These are phyloP conservation scores for Phlogophora meticulosa DNA, from an alignment of 2,888 invertebrate species.

Conservation along the genomic window DNA sequence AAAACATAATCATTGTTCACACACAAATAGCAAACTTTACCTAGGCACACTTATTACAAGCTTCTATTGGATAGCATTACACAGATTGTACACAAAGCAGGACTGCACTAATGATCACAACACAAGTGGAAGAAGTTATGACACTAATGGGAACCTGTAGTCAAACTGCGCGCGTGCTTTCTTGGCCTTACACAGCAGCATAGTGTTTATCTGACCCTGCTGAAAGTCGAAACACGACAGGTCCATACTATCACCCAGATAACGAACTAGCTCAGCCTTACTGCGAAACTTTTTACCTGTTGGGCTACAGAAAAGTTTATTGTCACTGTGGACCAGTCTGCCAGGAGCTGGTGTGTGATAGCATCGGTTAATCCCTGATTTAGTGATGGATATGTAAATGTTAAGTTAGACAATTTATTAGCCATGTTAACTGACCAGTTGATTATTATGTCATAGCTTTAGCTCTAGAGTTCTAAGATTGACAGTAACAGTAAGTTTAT, in stretches of 20 bases:
- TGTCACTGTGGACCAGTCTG: conserved; percentile 75
- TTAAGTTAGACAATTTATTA: conserved; percentile 70
- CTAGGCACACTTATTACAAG: conserved; percentile 76
- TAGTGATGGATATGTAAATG: conserved; percentile 75
- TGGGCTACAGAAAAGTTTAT: conserved; percentile 92
- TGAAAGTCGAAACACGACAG: conserved; percentile 96
- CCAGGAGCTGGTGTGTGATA: conserved; percentile 64
- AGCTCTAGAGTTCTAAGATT: conserved; percentile 21
- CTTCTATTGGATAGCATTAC: conserved; percentile 73
- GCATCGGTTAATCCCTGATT: conserved; percentile 73
- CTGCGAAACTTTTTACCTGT: conserved; percentile 95
- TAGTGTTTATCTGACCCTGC: conserved; percentile 94
- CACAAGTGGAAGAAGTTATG: conserved; percentile 86
- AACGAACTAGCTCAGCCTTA: conserved; percentile 95
- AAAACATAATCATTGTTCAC: conserved; percentile 64
- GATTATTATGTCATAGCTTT: conserved; percentile 27
- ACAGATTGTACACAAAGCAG: conserved; percentile 83
- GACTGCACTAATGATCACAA: conserved; percentile 89
- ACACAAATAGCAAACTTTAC: conserved; percentile 54
- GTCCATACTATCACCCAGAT: conserved; percentile 95
- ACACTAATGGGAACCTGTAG: conserved; percentile 91
- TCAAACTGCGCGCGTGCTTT: conserved; percentile 93
- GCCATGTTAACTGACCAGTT: conserved; percentile 64
- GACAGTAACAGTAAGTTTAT: not conserved
- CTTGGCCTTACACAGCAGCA: conserved; percentile 93